phyloP scores from a whole-genome alignment of 1,140 invertebrate species.

The Neuroterus valhalla region DNA sequence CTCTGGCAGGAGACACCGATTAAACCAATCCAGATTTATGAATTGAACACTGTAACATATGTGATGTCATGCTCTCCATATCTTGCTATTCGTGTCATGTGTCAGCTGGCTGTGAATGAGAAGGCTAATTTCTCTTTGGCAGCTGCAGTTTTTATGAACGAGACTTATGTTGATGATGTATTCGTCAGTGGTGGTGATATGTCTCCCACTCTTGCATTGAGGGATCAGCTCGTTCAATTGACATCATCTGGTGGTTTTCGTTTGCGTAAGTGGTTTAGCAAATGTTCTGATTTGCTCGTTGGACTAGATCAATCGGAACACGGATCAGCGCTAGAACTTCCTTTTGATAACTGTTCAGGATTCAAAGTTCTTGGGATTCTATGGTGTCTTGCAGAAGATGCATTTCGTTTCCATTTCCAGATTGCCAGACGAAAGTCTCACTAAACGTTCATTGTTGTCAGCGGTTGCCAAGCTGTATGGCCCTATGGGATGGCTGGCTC shows the following conservation, averaged over 20 bases:
- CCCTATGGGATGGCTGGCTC: neutral
- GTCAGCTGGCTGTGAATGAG: slow-evolving; percentile 41
- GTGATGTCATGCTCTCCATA: slow-evolving; percentile 57
- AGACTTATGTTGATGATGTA: slow-evolving; percentile 34
- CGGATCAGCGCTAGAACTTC: too few relatives aligned
- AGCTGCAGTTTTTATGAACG: neutral
- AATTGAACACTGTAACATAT: slow-evolving; percentile 39
- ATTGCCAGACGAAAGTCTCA: neutral
- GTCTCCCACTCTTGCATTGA: neutral
- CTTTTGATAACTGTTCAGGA: too few relatives aligned
- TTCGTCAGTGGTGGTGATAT: slow-evolving; percentile 20
- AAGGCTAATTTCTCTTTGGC: slow-evolving; percentile 1
- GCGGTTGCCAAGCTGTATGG: neutral
- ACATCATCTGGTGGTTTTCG: too few relatives aligned
- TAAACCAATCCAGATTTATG: too few relatives aligned
- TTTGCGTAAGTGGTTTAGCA: too few relatives aligned
- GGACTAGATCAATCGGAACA: neutral
- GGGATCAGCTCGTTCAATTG: neutral
- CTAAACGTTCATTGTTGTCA: neutral
- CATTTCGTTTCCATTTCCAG: too few relatives aligned
- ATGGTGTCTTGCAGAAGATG: too few relatives aligned
- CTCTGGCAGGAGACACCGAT: too few relatives aligned
- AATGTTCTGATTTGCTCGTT: neutral
- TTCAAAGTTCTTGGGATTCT: too few relatives aligned
- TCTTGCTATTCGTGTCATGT: slow-evolving; percentile 50